Evolutionary conservation across 2,797 vertebrate genomes (phyloP), one percentile per base, ranked within the genome.

Genomic region (Acanthurus leucopareius): DNA sequence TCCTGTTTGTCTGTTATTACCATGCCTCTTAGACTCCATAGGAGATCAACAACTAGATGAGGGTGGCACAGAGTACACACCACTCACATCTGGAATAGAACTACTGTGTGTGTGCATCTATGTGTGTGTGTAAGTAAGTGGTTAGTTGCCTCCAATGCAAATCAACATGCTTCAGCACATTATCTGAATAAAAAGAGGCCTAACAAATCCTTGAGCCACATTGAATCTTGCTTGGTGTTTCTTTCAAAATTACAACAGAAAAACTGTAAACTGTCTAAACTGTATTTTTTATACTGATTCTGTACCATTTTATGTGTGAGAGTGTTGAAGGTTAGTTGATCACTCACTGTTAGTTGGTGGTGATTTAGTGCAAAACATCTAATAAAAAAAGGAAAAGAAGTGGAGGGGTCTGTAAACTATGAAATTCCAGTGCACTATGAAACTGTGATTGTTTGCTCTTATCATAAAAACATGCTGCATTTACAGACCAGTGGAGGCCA

Each of bases 1-100:
- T 94, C 89, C 89, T 92, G 91, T 92, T 91, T 91, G 82, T 75
- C 62, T 86, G 71, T 82, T 88, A 90, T 86, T 88, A 84, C 76
- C 75, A 56, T 72, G 84, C 86, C 76, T 82, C 63, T 65, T 60
- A 67, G 75, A 79, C 77, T 80, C 86, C 67, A 58, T 47, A 79
- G 70, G 82, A 88, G 82, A 92, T 88, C 79, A 88, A 76, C 90
- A 86, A 81, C 69, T 62, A 81, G 51, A 87, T 71, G 75, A 89
- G 44, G 75, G 65, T 10, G 5, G 42, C 49, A 60, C 42, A 66
- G 53, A 84, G 73, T 69, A 84, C 47, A 77, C 76, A 69, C 49
- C 45, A 17, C 52, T 69, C 57, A 84, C 88, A 92, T 90, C 86
- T 92, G 87, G 78, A 67, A 76, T 54, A 61, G 48, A 63, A 87